Percentiles rank a stretch among this genome's conserved stretches.
Conservation (phyloP, 2,888 invertebrate species). For the Andrena fulva region DNA sequence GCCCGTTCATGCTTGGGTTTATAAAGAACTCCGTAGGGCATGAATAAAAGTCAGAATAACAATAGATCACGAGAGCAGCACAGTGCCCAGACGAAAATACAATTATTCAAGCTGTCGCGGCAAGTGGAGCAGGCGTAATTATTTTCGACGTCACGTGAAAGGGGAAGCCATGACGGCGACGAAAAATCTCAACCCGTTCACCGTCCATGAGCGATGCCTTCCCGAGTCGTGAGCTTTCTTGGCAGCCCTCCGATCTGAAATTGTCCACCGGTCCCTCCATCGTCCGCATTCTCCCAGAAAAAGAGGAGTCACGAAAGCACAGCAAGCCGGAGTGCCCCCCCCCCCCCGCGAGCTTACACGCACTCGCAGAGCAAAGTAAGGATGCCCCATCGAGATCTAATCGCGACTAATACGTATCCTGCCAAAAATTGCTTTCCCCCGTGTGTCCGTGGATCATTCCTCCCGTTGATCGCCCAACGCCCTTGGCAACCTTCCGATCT, state of each 20-base stretch:
- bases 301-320: background rate
- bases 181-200: background rate
- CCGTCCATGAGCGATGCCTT: conserved; percentile 32
- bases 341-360: conserved; percentile 13
- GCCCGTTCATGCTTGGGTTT: too few relatives aligned
- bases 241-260: conserved; percentile 56
- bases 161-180: background rate
- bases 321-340: background rate
- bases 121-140: background rate
- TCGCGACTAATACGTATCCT: conserved; percentile 58
- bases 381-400: conserved; percentile 49
- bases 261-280: conserved; percentile 13
- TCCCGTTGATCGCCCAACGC: conserved; percentile 30
- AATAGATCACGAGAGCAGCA: too few relatives aligned
- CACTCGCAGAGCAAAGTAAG: conserved; percentile 24
- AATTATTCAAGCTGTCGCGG: background rate
- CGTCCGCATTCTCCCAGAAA: background rate
- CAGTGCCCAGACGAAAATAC: background rate
- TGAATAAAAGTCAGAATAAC: too few relatives aligned
- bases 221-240: conserved; percentile 32
- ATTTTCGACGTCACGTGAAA: background rate
- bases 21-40: too few relatives aligned
- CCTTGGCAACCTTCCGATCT: conserved; percentile 56
- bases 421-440: conserved; percentile 54
- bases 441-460: conserved; percentile 28